These are phyloP conservation scores for Eutolmus rufibarbis DNA, from an alignment of 2,888 invertebrate genomes.

Conservation along the genomic window DNA sequence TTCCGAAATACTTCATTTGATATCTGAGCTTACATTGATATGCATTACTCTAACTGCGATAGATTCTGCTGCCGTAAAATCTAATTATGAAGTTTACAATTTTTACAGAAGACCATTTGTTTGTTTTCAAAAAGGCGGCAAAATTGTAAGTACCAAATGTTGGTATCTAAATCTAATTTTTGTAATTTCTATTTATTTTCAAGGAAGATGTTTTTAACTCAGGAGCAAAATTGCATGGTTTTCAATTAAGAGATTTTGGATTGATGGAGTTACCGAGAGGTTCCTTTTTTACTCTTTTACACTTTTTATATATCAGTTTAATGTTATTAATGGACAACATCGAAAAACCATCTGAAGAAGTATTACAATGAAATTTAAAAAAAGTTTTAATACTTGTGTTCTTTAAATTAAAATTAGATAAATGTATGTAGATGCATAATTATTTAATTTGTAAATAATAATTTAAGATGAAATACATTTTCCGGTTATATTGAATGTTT, in stretches of 20 bases:
- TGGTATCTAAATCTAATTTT: too few species aligned
- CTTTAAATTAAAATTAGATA: too few species aligned
- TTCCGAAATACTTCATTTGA: too few species aligned
- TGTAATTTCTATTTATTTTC: neutral
- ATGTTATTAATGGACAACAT: too few species aligned
- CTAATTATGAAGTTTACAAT: neutral
- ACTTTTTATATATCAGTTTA: neutral
- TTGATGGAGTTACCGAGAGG: neutral
- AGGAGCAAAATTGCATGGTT: neutral
- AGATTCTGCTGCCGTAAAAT: neutral
- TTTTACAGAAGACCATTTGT: neutral
- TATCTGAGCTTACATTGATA: neutral
- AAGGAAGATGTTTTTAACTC: neutral
- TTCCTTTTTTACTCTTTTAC: neutral
- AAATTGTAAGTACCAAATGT: too few species aligned
- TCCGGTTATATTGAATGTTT: too few species aligned
- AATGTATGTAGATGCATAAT: too few species aligned
- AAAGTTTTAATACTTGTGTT: too few species aligned
- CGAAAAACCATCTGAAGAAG: neutral
- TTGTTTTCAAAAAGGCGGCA: neutral
- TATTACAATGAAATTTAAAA: too few species aligned
- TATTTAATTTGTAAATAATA: too few species aligned
- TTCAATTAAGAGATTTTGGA: neutral
- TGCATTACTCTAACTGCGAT: neutral
- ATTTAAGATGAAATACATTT: too few species aligned